Evolutionary conservation across 1,140 invertebrate genomes (phyloP).

Genomic region (Eueides isabella): DNA sequence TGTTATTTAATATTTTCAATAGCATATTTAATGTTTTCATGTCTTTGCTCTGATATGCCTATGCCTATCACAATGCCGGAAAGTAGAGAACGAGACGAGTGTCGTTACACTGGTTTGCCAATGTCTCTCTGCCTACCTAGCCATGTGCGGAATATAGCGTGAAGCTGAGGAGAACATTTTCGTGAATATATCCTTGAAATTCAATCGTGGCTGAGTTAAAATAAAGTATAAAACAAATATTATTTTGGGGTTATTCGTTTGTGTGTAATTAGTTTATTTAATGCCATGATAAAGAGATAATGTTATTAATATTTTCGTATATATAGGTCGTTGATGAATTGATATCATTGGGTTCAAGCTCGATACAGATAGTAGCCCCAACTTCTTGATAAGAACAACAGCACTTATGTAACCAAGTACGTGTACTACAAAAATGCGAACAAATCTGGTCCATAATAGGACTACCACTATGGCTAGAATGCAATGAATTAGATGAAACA

Average conservation of each 20-base stretch:
- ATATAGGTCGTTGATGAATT: conserved; percentile 33
- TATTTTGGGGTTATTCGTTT: not conserved
- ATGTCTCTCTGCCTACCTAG: too few species aligned
- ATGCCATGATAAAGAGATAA: conserved; percentile 16
- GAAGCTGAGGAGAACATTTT: not conserved
- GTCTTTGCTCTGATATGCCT: not conserved
- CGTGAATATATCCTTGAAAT: too few species aligned
- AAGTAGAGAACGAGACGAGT: not conserved
- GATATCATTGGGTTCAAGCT: conserved; percentile 36
- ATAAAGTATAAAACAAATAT: conserved; percentile 1
- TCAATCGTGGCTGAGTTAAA: too few species aligned
- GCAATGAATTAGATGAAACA: conserved; percentile 27
- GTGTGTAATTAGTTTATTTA: conserved; percentile 25
- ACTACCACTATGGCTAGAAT: conserved; percentile 41
- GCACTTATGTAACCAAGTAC: conserved; percentile 66
- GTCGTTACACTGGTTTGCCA: too few species aligned
- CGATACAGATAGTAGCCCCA: conserved; percentile 43
- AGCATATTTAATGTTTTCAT: not conserved
- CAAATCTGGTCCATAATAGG: conserved; percentile 43
- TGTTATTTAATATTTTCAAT: too few species aligned
- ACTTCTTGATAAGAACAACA: conserved; percentile 64
- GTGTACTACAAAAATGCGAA: conserved; percentile 46
- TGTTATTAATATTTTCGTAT: conserved; percentile 26
- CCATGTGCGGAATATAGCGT: not conserved
- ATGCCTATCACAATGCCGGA: too few species aligned